These are phyloP conservation scores for Cephus rjabovi DNA, from an alignment of 2,888 invertebrate genomes.

Conservation along the genomic window DNA sequence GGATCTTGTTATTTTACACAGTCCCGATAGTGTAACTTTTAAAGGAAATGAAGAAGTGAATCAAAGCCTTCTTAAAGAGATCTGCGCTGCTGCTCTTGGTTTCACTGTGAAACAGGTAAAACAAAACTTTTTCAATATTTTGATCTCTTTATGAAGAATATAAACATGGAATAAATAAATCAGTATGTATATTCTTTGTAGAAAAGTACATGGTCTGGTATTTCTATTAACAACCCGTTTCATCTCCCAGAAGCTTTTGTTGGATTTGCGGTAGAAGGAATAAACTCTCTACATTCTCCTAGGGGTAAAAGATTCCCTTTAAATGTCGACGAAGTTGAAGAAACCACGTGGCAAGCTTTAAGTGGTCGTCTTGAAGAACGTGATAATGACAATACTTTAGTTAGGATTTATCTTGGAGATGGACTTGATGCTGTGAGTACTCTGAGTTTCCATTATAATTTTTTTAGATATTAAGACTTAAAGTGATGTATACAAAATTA, in stretches of 20 bases:
- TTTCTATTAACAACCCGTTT: slow-evolving; percentile 79
- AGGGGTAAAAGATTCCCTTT: slow-evolving; percentile 70
- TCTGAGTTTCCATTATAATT: slow-evolving; percentile 4
- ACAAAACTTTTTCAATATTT: slow-evolving; percentile 2
- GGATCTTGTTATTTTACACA: slow-evolving; percentile 77
- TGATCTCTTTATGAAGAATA: neutral
- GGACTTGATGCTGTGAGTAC: slow-evolving; percentile 74
- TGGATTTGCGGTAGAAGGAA: slow-evolving; percentile 78
- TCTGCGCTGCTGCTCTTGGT: slow-evolving; percentile 79
- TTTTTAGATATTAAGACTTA: neutral
- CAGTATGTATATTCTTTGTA: slow-evolving; percentile 47
- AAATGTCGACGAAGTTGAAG: slow-evolving; percentile 73
- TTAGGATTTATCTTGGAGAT: slow-evolving; percentile 75
- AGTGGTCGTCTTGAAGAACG: slow-evolving; percentile 72
- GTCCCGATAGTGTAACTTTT: slow-evolving; percentile 77
- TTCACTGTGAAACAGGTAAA: slow-evolving; percentile 78
- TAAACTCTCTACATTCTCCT: slow-evolving; percentile 60
- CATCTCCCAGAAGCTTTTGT: slow-evolving; percentile 79
- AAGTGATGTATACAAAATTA: neutral
- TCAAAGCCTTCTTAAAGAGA: slow-evolving; percentile 77
- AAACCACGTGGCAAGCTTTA: slow-evolving; percentile 72
- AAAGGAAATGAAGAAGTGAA: slow-evolving; percentile 74
- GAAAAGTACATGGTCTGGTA: slow-evolving; percentile 77
- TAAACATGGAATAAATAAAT: slow-evolving; percentile 6
- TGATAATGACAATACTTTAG: slow-evolving; percentile 73